These are phyloP conservation scores for Vulpes vulpes DNA, from an alignment of 2,113 vertebrate genomes.

Conservation along the genomic window DNA sequence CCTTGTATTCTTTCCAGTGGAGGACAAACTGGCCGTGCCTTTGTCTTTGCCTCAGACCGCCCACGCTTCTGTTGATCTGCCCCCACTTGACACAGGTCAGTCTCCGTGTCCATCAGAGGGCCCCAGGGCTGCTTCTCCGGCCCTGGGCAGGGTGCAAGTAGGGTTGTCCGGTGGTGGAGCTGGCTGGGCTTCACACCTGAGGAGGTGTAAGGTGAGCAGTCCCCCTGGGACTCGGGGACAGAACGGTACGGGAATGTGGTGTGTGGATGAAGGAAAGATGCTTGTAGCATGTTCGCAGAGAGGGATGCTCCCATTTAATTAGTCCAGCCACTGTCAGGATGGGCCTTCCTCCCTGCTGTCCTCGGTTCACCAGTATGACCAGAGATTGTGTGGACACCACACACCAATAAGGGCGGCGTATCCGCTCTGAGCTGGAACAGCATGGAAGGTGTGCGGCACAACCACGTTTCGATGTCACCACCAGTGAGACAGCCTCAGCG, in stretches of 20 bases:
- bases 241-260: too few species aligned
- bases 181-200: too few species aligned
- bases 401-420: fast-evolving
- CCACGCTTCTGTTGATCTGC: neutral
- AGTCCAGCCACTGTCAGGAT: neutral
- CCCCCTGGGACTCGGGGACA: too few species aligned
- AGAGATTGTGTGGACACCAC: neutral
- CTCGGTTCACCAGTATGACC: neutral
- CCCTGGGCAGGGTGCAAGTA: too few species aligned
- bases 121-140: neutral
- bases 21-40: neutral
- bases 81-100: neutral
- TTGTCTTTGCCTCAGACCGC: neutral
- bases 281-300: neutral
- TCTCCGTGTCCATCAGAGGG: neutral
- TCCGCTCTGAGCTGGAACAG: neutral
- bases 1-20: neutral
- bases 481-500: neutral
- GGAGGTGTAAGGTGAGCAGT: too few species aligned
- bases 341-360: neutral
- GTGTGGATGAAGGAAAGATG: neutral
- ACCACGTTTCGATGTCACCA: neutral
- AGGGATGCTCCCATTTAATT: neutral
- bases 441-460: neutral
- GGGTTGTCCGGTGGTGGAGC: too few species aligned